phyloP scores from a whole-genome alignment of 2,113 vertebrate genomes.

The Pelecanus crispus region DNA sequence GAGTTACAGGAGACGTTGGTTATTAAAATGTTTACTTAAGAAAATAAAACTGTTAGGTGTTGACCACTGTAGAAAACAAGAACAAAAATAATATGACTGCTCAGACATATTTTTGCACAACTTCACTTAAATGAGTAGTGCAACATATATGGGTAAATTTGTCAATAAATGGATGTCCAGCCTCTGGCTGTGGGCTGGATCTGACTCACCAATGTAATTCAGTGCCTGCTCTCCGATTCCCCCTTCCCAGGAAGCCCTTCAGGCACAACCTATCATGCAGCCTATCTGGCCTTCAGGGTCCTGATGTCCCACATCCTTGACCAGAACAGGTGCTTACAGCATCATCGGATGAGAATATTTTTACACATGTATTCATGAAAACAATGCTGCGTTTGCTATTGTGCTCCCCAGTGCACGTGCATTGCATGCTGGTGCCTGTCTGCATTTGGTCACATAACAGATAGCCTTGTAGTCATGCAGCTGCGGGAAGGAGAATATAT shows the following conservation, averaged over 20 bases:
- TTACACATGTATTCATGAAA: not conserved
- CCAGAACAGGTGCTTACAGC: not conserved
- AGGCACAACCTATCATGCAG: not conserved
- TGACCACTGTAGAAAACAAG: not conserved
- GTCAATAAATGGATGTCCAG: not conserved
- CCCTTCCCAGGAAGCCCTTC: not conserved
- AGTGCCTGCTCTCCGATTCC: not conserved
- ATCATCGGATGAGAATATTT: accelerated
- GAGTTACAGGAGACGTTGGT: not conserved
- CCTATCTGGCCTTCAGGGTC: not conserved
- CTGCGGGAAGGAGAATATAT: not conserved
- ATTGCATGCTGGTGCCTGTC: not conserved
- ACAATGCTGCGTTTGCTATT: not conserved
- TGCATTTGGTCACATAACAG: not conserved
- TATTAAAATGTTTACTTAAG: not conserved
- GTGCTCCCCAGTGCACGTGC: accelerated
- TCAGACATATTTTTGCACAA: not conserved
- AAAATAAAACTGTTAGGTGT: not conserved
- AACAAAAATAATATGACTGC: not conserved
- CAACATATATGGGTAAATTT: not conserved
- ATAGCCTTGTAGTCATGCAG: not conserved
- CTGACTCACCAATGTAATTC: not conserved
- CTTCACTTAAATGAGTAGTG: not conserved
- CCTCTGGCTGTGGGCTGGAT: not conserved
- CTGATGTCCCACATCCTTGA: not conserved